These are phyloP conservation scores for Drosophila nannoptera DNA, from an alignment of 1,140 invertebrate species.

Conservation along the genomic window DNA sequence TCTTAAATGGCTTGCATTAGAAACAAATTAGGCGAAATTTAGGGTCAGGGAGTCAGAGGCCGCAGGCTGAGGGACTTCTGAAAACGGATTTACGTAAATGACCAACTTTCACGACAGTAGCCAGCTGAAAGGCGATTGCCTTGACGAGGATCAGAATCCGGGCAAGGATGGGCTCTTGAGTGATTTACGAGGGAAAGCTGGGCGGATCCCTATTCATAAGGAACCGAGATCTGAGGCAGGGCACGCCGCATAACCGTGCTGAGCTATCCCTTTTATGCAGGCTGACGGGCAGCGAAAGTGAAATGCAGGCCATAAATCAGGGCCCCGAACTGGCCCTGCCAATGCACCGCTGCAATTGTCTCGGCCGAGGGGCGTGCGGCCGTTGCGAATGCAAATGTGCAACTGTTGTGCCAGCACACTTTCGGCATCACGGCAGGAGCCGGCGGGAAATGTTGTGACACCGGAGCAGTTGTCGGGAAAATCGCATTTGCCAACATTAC, in stretches of 20 bases:
- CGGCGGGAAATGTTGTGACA: constrained; percentile 60
- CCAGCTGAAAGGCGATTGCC: constrained; percentile 1
- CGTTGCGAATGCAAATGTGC: constrained; percentile 48
- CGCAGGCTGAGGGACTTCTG: no score
- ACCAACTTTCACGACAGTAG: constrained; percentile 26
- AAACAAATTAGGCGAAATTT: no score
- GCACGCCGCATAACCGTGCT: constrained; percentile 24
- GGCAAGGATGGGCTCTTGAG: constrained; percentile 40
- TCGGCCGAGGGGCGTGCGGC: constrained; percentile 13
- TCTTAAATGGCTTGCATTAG: no score
- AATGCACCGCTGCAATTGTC: constrained; percentile 30
- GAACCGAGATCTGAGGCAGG: constrained; percentile 12
- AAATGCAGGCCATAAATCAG: constrained; percentile 59
- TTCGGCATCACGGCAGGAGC: constrained; percentile 38
- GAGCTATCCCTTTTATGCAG: constrained; percentile 30
- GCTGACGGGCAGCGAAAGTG: constrained; percentile 51
- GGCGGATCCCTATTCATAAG: constrained; percentile 22
- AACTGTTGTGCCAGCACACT: constrained; percentile 58
- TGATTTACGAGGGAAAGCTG: constrained; percentile 67
- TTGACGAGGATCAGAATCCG: constrained; percentile 36
- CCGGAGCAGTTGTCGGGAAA: constrained; percentile 65
- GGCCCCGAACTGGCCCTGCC: constrained; percentile 13
- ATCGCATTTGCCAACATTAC: constrained; percentile 68
- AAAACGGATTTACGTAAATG: neutral
- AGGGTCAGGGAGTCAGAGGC: no score